Base-by-base conservation (phyloP, 2,888 invertebrate species). In the Pseudanteris insignis region DNA sequence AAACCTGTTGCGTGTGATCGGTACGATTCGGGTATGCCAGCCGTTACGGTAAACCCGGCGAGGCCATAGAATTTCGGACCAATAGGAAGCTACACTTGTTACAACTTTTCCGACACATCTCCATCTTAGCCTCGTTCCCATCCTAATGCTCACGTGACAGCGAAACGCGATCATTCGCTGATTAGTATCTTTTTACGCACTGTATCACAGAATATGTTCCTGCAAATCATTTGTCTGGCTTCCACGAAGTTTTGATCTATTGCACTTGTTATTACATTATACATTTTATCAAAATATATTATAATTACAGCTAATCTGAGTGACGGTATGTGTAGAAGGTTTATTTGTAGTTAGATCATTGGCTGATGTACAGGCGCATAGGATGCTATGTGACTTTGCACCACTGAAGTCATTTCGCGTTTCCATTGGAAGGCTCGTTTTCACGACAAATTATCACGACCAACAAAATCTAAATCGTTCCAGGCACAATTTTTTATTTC, bases 1-100 rank as follows among this genome's bases (percentile, higher is more conserved):
- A 54, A 79, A 77, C 78, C 77, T 76, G 78, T 75, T 70, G 63
- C 68, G 47, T 64, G 60, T 66, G 60, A 64, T 58, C 53, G 58
- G 61, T 61, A 50, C 61, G 59, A 66, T 64, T 63, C 62, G 57
- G 29, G 33, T 44, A 29, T 25, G 38, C 11, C 48, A 24, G 46
- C 30, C 57, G 36, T 58, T 48, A 58, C 58, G 58, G 57, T 34
- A 26, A 40, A 44, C 59, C 59, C 59, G 48, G 43, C 43, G 43
- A 47, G 47, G 43, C 15, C 33, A 3, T 32, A 25, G 18, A 13
- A 9, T 12, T 26, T 18, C 4, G 11, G 44, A 48, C 57, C 47
- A 15, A n/a, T 21, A 48, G 54, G 58, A 54, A 58, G 63, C 53
- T 32, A 53, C 53, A 43, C 53, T 63, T 53, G 14, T 24, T 55